A percentile compares a stretch with the other conserved stretches of the same genome.
Evolutionary conservation across 2,888 invertebrate species (phyloP).

Genomic region (Toxonevra muliebris): DNA sequence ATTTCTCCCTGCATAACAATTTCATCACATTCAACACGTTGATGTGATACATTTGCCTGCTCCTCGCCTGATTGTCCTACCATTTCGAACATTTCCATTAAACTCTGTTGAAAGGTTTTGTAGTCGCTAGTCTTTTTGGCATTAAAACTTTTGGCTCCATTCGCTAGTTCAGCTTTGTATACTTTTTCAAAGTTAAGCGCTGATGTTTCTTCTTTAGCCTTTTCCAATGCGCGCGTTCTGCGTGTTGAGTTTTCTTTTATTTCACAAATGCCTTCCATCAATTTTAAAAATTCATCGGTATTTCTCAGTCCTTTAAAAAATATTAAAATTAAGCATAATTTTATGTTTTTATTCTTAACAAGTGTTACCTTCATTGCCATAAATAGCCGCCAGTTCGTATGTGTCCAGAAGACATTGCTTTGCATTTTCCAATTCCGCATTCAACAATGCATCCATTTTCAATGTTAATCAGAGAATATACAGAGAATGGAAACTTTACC

Average conservation of each 20-base stretch:
- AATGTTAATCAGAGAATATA: no score
- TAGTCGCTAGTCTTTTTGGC: conserved; percentile 38
- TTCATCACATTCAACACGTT: conserved; percentile 43
- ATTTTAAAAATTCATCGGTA: conserved; percentile 33
- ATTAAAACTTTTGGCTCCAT: conserved; percentile 33
- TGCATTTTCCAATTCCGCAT: conserved; percentile 57
- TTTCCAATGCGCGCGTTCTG: conserved; percentile 33
- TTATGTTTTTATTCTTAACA: not conserved
- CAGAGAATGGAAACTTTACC: no score
- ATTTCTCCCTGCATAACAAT: conserved; percentile 49
- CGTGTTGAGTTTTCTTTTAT: conserved; percentile 36
- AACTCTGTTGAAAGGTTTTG: conserved; percentile 39
- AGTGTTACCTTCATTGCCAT: conserved; percentile 46
- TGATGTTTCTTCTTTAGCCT: conserved; percentile 35
- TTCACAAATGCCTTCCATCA: conserved; percentile 36
- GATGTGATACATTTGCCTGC: conserved; percentile 1
- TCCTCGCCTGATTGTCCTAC: conserved; percentile 6
- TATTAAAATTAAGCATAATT: not conserved
- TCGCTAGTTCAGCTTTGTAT: conserved; percentile 24
- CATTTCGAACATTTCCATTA: conserved; percentile 36
- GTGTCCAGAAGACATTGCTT: conserved; percentile 46
- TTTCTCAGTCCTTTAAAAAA: conserved; percentile 39
- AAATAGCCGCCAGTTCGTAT: conserved; percentile 42
- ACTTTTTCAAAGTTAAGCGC: conserved; percentile 37
- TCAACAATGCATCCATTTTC: conserved; percentile 28